Conservation (phyloP, 2,888 invertebrate genomes). For the Eulithis testata region DNA sequence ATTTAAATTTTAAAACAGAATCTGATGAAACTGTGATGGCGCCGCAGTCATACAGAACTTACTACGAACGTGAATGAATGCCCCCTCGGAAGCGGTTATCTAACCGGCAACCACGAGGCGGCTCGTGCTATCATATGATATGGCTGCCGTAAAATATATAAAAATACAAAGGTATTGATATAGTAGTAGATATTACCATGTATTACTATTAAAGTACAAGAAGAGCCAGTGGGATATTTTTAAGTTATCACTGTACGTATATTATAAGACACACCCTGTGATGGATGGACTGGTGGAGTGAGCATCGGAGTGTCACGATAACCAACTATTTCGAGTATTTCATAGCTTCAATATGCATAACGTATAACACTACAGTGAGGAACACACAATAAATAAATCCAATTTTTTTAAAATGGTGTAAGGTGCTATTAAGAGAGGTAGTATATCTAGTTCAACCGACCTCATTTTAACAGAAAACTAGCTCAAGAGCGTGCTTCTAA, state of each 20-base stretch:
- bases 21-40: conserved; percentile 1
- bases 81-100: conserved; percentile 1
- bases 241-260: no score
- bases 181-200: no score
- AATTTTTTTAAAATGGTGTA: neutral
- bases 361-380: no score
- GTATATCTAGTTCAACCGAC: conserved; percentile 22
- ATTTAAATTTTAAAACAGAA: neutral
- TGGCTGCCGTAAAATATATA: no score
- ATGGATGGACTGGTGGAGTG: no score
- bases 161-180: no score
- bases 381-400: neutral
- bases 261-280: no score
- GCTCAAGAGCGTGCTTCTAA: conserved; percentile 22
- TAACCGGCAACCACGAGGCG: neutral
- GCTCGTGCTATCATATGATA: conserved; percentile 1
- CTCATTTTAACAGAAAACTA: conserved; percentile 15
- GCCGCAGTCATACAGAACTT: neutral
- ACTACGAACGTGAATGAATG: conserved; percentile 1
- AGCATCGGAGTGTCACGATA: no score
- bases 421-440: conserved; percentile 10
- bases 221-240: no score
- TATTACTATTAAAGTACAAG: no score
- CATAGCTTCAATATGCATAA: no score
- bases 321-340: no score